phyloP scores from a whole-genome alignment of 2,113 vertebrate species.

The Gasterosteus aculeatus region DNA sequence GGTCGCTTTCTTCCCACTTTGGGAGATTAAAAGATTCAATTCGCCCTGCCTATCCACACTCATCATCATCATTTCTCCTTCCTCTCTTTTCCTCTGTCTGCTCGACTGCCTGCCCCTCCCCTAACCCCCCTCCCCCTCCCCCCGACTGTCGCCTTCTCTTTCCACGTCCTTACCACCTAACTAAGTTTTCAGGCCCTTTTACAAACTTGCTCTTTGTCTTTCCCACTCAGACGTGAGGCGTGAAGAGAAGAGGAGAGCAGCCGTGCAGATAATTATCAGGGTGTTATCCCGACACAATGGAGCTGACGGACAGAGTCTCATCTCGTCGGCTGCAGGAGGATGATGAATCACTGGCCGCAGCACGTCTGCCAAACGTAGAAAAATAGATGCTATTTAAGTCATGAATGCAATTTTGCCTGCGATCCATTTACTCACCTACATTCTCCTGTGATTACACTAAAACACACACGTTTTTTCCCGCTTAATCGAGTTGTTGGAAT shows the following conservation, averaged over 20 bases:
- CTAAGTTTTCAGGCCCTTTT: conserved; percentile 63
- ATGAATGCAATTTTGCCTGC: neutral
- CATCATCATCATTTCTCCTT: conserved; percentile 75
- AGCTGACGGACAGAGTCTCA: conserved; percentile 49
- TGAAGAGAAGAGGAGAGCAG: conserved; percentile 44
- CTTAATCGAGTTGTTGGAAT: conserved; percentile 38
- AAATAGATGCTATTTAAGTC: conserved; percentile 20
- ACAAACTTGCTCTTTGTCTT: conserved; percentile 66
- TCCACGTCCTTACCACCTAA: conserved; percentile 18
- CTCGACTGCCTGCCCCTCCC: conserved; percentile 32
- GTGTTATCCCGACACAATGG: conserved; percentile 59
- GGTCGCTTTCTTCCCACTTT: conserved; percentile 80
- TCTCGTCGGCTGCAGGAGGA: conserved; percentile 44
- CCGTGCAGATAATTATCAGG: conserved; percentile 74
- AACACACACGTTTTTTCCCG: neutral
- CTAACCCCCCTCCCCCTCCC: conserved; percentile 2
- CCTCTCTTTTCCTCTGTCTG: conserved; percentile 51
- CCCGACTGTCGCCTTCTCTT: conserved; percentile 9
- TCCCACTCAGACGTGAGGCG: conserved; percentile 41
- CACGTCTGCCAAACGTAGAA: conserved; percentile 25
- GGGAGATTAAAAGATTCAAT: conserved; percentile 84
- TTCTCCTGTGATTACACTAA: neutral
- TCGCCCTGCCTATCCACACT: conserved; percentile 74
- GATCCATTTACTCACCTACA: neutral
- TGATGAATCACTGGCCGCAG: conserved; percentile 49